These are phyloP conservation scores for Caenorhabditis sp. DNA, from an alignment of 2,888 invertebrate species.

Conservation along the genomic window DNA sequence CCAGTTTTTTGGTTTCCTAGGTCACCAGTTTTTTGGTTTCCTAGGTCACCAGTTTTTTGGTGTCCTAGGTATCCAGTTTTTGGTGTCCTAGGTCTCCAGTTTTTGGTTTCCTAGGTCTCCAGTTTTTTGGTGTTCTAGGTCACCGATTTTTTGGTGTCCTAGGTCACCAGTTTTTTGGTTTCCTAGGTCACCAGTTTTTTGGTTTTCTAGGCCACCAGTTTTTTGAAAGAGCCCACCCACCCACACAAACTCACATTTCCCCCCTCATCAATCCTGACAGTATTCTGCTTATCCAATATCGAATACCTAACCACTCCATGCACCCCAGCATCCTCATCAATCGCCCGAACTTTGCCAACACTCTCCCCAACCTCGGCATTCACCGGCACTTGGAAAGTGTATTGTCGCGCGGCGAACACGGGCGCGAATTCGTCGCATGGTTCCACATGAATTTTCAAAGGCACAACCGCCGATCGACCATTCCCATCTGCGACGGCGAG, in stretches of 20 bases:
- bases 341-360: constrained; percentile 77
- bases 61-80: too few species aligned
- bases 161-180: too few species aligned
- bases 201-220: too few species aligned
- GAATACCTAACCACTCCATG: constrained; percentile 44
- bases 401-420: constrained; percentile 87
- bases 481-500: constrained; percentile 82
- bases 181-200: too few species aligned
- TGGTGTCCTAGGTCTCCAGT: too few species aligned
- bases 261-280: constrained; percentile 47
- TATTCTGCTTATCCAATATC: constrained; percentile 24
- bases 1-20: too few species aligned
- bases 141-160: too few species aligned
- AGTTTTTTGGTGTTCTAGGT: too few species aligned
- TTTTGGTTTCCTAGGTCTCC: too few species aligned
- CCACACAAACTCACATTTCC: constrained; percentile 47
- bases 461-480: constrained; percentile 69
- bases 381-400: constrained; percentile 77
- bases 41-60: too few species aligned
- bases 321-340: constrained; percentile 51
- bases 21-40: too few species aligned
- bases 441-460: constrained; percentile 74
- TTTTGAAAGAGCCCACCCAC: too few species aligned
- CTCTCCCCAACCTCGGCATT: constrained; percentile 76
- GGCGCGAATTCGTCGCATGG: constrained; percentile 93